phyloP scores from a whole-genome alignment of 2,113 vertebrate species.

The Actenoides hombroni region DNA sequence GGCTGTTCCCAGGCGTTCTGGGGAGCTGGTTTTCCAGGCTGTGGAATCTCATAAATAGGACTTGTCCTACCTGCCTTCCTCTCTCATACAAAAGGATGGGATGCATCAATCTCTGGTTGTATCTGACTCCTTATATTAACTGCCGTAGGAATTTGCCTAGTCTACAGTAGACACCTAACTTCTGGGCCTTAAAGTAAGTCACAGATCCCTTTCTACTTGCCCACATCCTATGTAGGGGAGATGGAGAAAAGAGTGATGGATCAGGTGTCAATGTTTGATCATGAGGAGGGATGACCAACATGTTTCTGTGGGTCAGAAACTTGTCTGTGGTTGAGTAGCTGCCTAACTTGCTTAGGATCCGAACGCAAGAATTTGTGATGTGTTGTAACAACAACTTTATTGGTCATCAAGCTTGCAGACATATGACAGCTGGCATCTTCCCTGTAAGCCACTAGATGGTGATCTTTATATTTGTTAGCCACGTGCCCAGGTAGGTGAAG shows the following conservation, averaged over 20 bases:
- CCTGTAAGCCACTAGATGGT: constrained; percentile 62
- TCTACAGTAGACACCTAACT: neutral
- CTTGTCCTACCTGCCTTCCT: neutral
- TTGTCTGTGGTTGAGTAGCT: neutral
- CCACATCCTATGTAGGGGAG: neutral
- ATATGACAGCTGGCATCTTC: constrained; percentile 1
- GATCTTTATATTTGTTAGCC: constrained; percentile 61
- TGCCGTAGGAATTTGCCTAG: neutral
- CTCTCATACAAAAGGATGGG: neutral
- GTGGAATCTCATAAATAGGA: neutral
- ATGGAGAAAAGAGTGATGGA: neutral
- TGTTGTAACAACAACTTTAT: constrained; percentile 2
- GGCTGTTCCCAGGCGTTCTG: neutral
- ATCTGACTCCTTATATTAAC: neutral
- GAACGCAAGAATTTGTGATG: neutral
- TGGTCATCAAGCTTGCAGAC: neutral
- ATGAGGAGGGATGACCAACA: rapidly evolving
- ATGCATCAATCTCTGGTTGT: neutral
- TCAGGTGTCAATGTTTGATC: neutral
- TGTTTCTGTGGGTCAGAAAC: neutral
- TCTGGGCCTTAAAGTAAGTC: neutral
- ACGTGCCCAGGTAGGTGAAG: constrained; percentile 25
- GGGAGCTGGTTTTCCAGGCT: neutral
- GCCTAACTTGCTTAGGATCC: neutral
- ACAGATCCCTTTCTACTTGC: neutral